Evolutionary conservation across 2,797 vertebrate genomes (phyloP), one percentile per base, ranked within the genome.

Genomic region (Apogon hyalosoma): DNA sequence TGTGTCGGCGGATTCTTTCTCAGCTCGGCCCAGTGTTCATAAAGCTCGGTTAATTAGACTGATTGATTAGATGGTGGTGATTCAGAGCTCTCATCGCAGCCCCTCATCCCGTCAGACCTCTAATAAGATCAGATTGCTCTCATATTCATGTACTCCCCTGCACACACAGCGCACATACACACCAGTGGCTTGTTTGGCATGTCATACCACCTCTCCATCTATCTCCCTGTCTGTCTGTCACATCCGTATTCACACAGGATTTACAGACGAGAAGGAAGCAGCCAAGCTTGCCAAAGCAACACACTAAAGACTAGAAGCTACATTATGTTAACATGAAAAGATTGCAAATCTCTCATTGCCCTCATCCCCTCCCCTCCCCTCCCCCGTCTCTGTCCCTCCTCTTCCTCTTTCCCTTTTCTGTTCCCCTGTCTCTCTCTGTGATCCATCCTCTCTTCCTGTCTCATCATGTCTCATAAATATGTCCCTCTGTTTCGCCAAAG

Each of bases 51-150:
- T 92, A 91, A 92, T 92, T 92, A 89, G 88, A 84, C 83, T 89
- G 91, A 92, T 92, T 92, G 91, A 92, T 91, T 90, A 89, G 88
- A 84, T 80, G 88, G 78, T 79, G 84, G 79, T 79, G 85, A 91
- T 85, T 88, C 87, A 72, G 77, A 67, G 79, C 85, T 83, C 88
- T 88, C 88, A 84, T 82, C 81, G 42, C 69, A 2, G 83, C 87
- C 82, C 85, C 80, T 86, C 84, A 79, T 89, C 71, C 86, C 63
- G 73, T 85, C 86, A 85, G 79, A 62, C 76, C 80, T 55, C 73
- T 91, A 90, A 91, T 86, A 86, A 86, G 86, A 88, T 91, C 87
- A 83, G 79, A 90, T 87, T 79, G 77, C 73, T 75, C 68, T 85
- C 70, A 64, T 84, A 83, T 80, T 87, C 79, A 77, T 39, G 5